Conservation (phyloP, 1,140 invertebrate genomes). For the Campoletis sonorensis region DNA sequence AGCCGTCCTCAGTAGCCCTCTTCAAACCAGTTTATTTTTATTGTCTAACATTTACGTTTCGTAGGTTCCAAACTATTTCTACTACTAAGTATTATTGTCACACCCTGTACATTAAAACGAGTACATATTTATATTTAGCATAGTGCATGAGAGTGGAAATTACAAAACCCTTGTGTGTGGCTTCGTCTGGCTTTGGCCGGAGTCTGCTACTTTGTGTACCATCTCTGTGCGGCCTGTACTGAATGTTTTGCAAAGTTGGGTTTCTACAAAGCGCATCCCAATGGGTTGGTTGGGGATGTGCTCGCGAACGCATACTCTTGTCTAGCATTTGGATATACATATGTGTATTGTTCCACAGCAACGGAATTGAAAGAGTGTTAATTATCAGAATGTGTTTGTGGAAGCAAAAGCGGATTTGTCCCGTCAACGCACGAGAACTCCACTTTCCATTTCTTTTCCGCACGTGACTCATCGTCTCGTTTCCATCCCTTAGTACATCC, state of each 20-base stretch:
- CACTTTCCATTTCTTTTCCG: background rate
- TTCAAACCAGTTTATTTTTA: too few relatives aligned
- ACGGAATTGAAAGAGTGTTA: background rate
- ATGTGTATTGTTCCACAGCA: background rate
- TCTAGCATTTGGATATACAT: background rate
- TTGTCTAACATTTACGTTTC: too few relatives aligned
- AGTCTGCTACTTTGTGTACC: background rate
- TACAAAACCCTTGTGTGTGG: background rate
- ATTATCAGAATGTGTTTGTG: background rate
- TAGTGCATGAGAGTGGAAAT: background rate
- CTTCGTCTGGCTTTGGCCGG: background rate
- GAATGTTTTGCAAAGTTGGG: background rate
- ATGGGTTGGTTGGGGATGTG: background rate
- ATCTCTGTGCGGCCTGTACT: background rate
- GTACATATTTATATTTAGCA: background rate
- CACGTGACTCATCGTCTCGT: background rate
- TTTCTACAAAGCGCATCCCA: background rate
- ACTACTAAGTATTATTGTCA: too few relatives aligned
- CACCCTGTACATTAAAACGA: background rate
- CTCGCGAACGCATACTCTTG: background rate
- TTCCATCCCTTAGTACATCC: slow-evolving; percentile 20
- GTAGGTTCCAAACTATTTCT: too few relatives aligned
- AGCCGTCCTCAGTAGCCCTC: too few relatives aligned
- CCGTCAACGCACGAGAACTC: background rate
- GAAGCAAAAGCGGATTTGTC: background rate